phyloP scores from a whole-genome alignment of 2,113 vertebrate genomes.

The Plotosus lineatus region DNA sequence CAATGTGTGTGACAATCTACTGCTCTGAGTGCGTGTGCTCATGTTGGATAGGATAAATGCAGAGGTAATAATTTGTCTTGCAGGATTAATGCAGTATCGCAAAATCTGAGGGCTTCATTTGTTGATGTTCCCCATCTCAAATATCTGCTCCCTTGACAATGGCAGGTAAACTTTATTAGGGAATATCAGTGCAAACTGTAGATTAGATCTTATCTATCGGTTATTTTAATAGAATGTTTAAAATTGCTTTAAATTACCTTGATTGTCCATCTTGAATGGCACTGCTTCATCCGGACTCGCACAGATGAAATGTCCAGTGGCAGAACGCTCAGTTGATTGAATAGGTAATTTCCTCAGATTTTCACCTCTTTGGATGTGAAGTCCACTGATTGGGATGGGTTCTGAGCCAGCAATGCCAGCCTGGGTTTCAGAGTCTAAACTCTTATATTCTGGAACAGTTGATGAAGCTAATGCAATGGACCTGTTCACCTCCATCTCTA shows the following conservation, averaged over 20 bases:
- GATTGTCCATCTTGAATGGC: slow-evolving; percentile 81
- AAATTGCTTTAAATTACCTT: slow-evolving; percentile 74
- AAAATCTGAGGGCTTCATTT: neutral
- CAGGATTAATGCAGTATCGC: too few relatives aligned
- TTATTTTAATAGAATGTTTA: neutral
- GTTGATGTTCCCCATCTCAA: neutral
- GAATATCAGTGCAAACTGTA: neutral
- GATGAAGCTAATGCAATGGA: slow-evolving; percentile 63
- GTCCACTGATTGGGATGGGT: slow-evolving; percentile 73
- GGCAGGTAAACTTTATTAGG: neutral
- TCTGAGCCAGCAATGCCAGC: slow-evolving; percentile 89
- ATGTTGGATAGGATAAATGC: too few relatives aligned
- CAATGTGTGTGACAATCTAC: too few relatives aligned
- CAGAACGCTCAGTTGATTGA: slow-evolving; percentile 74
- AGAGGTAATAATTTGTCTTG: too few relatives aligned
- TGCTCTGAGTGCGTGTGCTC: too few relatives aligned
- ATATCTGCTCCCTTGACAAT: neutral
- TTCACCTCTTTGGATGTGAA: slow-evolving; percentile 80
- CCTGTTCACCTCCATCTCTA: slow-evolving; percentile 67
- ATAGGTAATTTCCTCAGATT: slow-evolving; percentile 75
- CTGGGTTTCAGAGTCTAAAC: slow-evolving; percentile 71
- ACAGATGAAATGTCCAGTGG: slow-evolving; percentile 84
- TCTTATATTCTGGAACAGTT: slow-evolving; percentile 80
- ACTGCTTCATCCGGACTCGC: slow-evolving; percentile 78
- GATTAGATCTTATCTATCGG: too few relatives aligned